Evolutionary conservation across 2,888 invertebrate species (phyloP).

Genomic region (Chrysolina haemoptera): DNA sequence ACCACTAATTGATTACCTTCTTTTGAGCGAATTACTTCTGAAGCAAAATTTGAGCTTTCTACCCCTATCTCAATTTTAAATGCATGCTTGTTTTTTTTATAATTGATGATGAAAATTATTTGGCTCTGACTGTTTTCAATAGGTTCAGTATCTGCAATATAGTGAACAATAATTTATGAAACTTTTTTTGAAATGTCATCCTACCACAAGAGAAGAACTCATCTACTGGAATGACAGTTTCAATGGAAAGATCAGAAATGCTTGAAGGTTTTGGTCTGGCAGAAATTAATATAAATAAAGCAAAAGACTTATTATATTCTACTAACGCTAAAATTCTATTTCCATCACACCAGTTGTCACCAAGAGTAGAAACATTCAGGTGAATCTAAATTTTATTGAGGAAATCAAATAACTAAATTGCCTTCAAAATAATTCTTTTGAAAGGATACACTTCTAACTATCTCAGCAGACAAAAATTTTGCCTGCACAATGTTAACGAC

Average conservation of each 20-base stretch:
- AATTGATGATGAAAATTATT: constrained; percentile 73
- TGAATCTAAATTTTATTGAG: constrained; percentile 64
- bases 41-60: constrained; percentile 81
- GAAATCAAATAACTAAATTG: constrained; percentile 41
- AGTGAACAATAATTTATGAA: constrained; percentile 12
- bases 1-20: constrained; percentile 71
- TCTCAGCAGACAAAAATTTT: constrained; percentile 74
- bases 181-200: constrained; percentile 36
- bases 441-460: constrained; percentile 75
- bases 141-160: constrained; percentile 70
- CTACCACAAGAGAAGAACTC: constrained; percentile 82
- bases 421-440: constrained; percentile 9
- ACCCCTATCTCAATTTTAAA: constrained; percentile 74
- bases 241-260: constrained; percentile 84
- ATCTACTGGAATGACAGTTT: constrained; percentile 86
- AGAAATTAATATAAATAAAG: constrained; percentile 73
- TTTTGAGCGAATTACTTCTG: constrained; percentile 81
- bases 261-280: constrained; percentile 79
- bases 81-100: constrained; percentile 71
- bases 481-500: constrained; percentile 72
- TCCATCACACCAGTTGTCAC: constrained; percentile 71
- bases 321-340: constrained; percentile 75
- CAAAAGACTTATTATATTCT: constrained; percentile 73
- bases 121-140: constrained; percentile 70
- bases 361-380: constrained; percentile 65